Evolutionary conservation across 2,888 invertebrate genomes (phyloP).

Genomic region (Drosophila anomalata): DNA sequence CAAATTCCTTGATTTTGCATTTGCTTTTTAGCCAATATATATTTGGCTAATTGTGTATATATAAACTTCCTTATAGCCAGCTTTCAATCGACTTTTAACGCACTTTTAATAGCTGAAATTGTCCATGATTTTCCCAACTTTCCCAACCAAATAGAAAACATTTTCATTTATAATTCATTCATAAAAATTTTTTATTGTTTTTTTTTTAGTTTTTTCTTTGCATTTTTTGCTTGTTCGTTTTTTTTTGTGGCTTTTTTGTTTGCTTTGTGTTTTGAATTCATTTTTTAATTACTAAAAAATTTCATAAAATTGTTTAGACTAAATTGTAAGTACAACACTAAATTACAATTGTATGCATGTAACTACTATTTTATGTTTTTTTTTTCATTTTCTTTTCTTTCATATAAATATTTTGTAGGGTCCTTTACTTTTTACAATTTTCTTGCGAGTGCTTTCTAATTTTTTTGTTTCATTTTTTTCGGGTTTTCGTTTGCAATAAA

Average conservation of each 20-base stretch:
- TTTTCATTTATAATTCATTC: constrained; percentile 78
- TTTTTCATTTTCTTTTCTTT: constrained; percentile 33
- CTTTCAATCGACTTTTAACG: neutral
- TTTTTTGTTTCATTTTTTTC: constrained; percentile 47
- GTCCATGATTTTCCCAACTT: neutral
- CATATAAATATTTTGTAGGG: constrained; percentile 64
- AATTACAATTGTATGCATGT: constrained; percentile 79
- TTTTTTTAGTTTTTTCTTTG: constrained; percentile 74
- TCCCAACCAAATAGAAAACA: constrained; percentile 57
- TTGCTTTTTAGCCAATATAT: neutral
- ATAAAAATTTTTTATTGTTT: constrained; percentile 81
- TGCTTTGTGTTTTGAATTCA: constrained; percentile 70
- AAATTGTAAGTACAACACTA: constrained; percentile 80
- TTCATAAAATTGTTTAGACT: constrained; percentile 81
- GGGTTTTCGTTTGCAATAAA: constrained; percentile 65
- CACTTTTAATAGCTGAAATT: neutral
- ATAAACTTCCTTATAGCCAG: neutral
- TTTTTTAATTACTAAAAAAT: constrained; percentile 77
- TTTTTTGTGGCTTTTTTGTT: constrained; percentile 60
- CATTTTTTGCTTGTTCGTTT: constrained; percentile 64
- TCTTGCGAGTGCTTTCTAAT: constrained; percentile 40
- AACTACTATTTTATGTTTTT: constrained; percentile 66
- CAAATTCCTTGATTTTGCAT: constrained; percentile 9
- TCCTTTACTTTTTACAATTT: constrained; percentile 73
- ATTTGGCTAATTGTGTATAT: too few relatives aligned